Conservation (phyloP, 2,113 vertebrate species). For the Scopus umbretta region DNA sequence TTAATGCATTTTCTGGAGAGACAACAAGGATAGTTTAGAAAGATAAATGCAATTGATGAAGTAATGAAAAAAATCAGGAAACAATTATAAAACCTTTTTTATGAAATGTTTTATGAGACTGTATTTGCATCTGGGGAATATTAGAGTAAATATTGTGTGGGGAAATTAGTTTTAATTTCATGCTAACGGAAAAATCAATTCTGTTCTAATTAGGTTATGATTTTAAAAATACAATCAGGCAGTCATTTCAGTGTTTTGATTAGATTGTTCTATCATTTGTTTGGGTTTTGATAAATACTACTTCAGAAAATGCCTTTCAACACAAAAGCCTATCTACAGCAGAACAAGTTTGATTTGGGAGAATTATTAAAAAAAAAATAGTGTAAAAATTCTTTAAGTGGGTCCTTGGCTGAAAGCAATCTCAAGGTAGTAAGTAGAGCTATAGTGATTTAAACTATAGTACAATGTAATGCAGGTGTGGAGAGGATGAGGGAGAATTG, state of each 20-base stretch:
- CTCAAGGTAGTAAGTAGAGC: background rate
- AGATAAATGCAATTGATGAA: conserved; percentile 58
- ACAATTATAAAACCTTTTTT: conserved; percentile 63
- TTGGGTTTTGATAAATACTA: conserved; percentile 58
- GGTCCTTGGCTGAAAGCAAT: background rate
- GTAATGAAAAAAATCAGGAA: conserved; percentile 65
- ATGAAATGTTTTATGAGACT: conserved; percentile 65
- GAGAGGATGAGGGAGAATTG: background rate
- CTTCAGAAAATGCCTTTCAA: conserved; percentile 55
- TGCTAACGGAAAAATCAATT: conserved; percentile 72
- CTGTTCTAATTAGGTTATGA: conserved; percentile 68
- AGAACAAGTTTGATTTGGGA: background rate
- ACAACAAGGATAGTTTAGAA: conserved; percentile 19
- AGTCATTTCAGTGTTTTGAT: conserved; percentile 69
- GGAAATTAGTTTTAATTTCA: conserved; percentile 74
- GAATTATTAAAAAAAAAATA: background rate
- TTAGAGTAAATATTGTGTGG: conserved; percentile 67
- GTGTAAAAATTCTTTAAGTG: background rate
- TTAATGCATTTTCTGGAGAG: conserved; percentile 16
- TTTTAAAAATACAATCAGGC: conserved; percentile 70
- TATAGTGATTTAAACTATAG: background rate
- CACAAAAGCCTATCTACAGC: conserved; percentile 22
- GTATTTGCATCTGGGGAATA: conserved; percentile 71
- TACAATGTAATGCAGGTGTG: background rate
- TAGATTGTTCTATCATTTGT: conserved; percentile 67